Evolutionary conservation across 2,888 invertebrate species (phyloP), one percentile per base, ranked within the genome.

Genomic region (Periphyllus acericola): DNA sequence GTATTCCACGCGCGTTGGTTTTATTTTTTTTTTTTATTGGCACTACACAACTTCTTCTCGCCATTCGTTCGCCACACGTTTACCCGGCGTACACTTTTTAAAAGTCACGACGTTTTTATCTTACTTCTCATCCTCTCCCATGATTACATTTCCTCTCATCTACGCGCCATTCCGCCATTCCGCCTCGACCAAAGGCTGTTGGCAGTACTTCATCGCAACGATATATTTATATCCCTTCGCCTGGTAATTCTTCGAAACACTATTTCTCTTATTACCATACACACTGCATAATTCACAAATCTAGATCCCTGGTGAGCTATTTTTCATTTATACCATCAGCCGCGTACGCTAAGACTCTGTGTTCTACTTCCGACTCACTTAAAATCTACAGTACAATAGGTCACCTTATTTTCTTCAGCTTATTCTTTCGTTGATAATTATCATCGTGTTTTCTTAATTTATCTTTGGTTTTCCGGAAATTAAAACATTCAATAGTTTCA

Each of bases 81-180:
- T 29, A 46, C 46, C 40, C 46, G 14, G 21, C 34, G 60, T 60
- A 60, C 25, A n/a, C n/a, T n/a, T 80, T 36, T 80, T 60, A 3
- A 25, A 60, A 52, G 52, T 80, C 60, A n/a, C 79, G 36, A 79
- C 32, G 14, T 60, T 79, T 79, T n/a, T 36, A 25, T 79, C 34
- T 25, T 34, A 17, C 60, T 60, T 60, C 3, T 80, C n/a, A n/a
- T 60, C 36, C 36, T 19, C 17, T 25, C 9, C 21, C 60, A 60
- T 60, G 25, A 60, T 60, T 60, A 36, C 60, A 25, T n/a, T 80
- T 80, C n/a, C 14, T 36, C 32, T 32, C 34, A n/a, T 60, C 17
- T 11, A 46, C 46, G 11, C 11, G n/a, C n/a, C n/a, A 8, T 14
- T 46, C 14, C 14, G 46, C 11, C 36, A 60, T 34, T 60, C 17